Base-by-base conservation (phyloP, 2,113 vertebrate species). In the Gallinago undulata region DNA sequence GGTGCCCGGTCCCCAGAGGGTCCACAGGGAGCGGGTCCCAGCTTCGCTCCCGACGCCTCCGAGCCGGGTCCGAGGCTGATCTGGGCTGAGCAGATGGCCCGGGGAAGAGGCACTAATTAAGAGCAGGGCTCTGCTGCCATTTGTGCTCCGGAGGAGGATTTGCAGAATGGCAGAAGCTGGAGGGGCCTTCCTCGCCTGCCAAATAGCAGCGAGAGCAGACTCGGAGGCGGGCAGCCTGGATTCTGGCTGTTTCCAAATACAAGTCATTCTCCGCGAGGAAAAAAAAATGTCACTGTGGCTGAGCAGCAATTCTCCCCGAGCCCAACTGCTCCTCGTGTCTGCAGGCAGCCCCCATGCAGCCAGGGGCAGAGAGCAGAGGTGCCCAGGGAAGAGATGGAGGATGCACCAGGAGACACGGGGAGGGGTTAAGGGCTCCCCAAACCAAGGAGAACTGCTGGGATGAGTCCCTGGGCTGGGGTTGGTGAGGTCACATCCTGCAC, bases 401-500 rank as follows among this genome's bases (percentile, higher is more conserved):
- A 27, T 16, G 35, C 35, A 62, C 18, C 75, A 31, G 56, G 41
- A 51, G 17, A 5, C 63, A 12, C 22, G 2, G 25, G 51, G 13
- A 22, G 74, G 13, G 41, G 4, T 67, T 0, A 57, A 60, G 35
- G 60, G 41, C 24, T 68, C 48, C 48, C 18, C 39, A 9, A 2
- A 1, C 12, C 25, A 2, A 0, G 55, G 14, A 33, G 6, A 22
- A 55, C 31, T 1, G 0, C 25, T 31, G 43, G 69, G 14, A 68
- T 33, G 2, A 2, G 11, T 11, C 7, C 47, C 19, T 8, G 4
- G 23, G 55, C 41, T n/a, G 47, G 35, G 23, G 21, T 47, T 62
- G 67, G 31, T 7, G 8, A 0, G 1, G 33, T 55, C 51, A 33
- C 37, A 13, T 22, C n/a, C 92, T n/a, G 51, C 45, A 43, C 18